Conservation (phyloP, 2,113 vertebrate genomes). For the Mormyrus iriodes region DNA sequence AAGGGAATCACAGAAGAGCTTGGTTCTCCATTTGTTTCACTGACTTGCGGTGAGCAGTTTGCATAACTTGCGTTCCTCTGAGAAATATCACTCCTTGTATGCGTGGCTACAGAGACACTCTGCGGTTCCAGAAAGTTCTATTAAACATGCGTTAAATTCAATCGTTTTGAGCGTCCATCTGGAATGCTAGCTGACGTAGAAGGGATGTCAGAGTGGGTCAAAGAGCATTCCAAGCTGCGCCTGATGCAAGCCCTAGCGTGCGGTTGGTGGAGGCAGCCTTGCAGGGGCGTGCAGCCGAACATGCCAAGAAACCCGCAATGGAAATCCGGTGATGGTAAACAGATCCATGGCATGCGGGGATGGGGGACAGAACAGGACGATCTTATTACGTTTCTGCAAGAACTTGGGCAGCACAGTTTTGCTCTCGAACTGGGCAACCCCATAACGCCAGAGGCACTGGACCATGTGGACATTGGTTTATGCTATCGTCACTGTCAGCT, state of each 20-base stretch:
- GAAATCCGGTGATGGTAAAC: neutral
- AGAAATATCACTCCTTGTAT: neutral
- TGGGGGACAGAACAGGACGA: neutral
- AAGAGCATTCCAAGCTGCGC: neutral
- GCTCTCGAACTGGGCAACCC: too few relatives aligned
- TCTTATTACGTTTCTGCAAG: neutral
- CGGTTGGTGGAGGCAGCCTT: too few relatives aligned
- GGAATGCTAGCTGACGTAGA: neutral
- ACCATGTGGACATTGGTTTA: too few relatives aligned
- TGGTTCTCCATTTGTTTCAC: neutral
- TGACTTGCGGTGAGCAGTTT: neutral
- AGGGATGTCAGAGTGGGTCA: neutral
- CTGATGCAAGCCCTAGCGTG: neutral
- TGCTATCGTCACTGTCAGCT: too few relatives aligned
- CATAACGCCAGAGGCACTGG: too few relatives aligned
- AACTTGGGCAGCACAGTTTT: neutral
- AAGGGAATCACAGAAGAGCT: neutral
- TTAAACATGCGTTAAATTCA: neutral
- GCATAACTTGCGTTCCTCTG: neutral
- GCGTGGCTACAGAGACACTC: neutral
- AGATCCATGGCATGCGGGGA: neutral
- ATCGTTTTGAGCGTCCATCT: neutral
- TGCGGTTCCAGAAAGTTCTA: neutral
- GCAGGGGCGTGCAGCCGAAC: too few relatives aligned
- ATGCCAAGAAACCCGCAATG: too few relatives aligned